Conservation (phyloP, 2,113 vertebrate genomes). For the Mus pahari region DNA sequence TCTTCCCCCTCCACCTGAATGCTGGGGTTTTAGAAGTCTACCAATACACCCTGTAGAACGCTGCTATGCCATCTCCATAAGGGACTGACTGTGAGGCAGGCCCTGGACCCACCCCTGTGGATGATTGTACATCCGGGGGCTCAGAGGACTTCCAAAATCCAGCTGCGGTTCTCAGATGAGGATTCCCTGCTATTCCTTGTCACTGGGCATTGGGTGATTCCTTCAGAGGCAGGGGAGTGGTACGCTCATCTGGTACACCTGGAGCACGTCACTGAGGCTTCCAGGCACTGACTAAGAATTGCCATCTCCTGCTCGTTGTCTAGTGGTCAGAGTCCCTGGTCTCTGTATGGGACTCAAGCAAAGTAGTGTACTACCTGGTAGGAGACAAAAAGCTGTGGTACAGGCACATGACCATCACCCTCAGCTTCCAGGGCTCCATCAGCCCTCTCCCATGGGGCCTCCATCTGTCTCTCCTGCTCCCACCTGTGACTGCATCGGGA, state of each 20-base stretch:
- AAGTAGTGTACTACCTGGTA: too few relatives aligned
- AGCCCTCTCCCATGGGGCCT: background rate
- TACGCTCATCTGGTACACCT: fast-evolving
- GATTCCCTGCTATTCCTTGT: fast-evolving
- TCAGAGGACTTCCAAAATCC: background rate
- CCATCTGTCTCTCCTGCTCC: background rate
- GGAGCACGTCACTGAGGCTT: background rate
- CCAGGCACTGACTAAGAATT: background rate
- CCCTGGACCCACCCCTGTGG: background rate
- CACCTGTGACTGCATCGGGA: background rate
- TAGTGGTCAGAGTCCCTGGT: background rate
- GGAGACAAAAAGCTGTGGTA: background rate
- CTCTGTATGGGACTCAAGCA: background rate
- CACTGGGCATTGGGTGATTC: fast-evolving
- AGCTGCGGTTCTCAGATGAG: too few relatives aligned
- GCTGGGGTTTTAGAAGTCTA: too few relatives aligned
- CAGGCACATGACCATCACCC: background rate
- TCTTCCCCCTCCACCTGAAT: background rate
- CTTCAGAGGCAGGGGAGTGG: background rate
- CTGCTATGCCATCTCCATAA: background rate
- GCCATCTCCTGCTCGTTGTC: background rate
- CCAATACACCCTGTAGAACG: background rate
- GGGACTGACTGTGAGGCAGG: too few relatives aligned
- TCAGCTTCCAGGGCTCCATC: background rate
- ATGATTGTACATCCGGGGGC: too few relatives aligned